Percentiles rank a stretch among this genome's conserved stretches.
These are phyloP conservation scores for Oophaga pumilio DNA, from an alignment of 2,113 vertebrate genomes.

Conservation along the genomic window DNA sequence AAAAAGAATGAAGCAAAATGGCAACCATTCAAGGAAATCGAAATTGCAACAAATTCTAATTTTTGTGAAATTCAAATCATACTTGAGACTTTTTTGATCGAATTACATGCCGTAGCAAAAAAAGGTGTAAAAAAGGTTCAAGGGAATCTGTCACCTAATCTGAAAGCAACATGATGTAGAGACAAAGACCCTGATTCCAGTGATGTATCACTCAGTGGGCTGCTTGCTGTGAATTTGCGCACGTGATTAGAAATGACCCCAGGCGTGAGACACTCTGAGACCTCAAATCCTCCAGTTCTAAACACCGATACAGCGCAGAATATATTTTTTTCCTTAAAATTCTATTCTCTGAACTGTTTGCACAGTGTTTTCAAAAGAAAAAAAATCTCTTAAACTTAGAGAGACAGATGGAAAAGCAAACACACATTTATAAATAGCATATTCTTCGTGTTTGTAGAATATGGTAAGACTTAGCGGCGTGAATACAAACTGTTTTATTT, in stretches of 20 bases:
- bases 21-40: too few species aligned
- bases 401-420: constrained; percentile 52
- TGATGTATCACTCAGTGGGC: too few species aligned
- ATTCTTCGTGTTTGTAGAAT: constrained; percentile 44
- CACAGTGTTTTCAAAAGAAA: background rate
- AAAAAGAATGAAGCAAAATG: too few species aligned
- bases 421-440: constrained; percentile 53
- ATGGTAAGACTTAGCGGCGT: constrained; percentile 30
- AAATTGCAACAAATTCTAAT: too few species aligned
- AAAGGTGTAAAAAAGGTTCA: too few species aligned
- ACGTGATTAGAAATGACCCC: background rate
- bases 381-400: constrained; percentile 7
- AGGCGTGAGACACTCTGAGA: background rate
- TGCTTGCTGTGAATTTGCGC: too few species aligned
- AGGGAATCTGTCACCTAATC: too few species aligned
- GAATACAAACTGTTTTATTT: constrained; percentile 11
- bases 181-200: too few species aligned
- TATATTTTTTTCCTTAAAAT: background rate
- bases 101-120: too few species aligned
- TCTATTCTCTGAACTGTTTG: constrained; percentile 2
- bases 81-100: too few species aligned
- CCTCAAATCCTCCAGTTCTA: background rate
- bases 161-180: too few species aligned
- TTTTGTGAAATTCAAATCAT: too few species aligned
- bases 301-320: background rate